Evolutionary conservation across 2,888 invertebrate species (phyloP), one percentile per base, ranked within the genome.

Genomic region (Candidula unifasciata): DNA sequence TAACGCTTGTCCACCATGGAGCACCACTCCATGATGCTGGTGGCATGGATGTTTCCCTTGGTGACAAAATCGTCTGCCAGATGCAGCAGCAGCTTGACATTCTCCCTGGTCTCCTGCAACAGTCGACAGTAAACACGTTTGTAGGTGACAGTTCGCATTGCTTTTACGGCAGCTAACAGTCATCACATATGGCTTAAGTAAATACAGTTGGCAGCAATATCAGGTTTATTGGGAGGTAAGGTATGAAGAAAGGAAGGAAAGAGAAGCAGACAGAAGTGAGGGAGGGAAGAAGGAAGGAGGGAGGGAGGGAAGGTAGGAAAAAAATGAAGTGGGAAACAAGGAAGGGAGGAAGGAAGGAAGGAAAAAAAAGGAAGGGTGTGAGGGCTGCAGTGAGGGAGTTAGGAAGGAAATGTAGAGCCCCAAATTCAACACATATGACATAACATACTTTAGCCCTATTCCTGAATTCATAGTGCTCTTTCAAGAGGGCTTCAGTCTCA

Each of bases 1-100:
- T 98, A 98, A 90, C 96, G 94, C 89, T 97, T 97, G 94, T 99
- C 98, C 3, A 99, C 98, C 71, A 97, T 97, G 1, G 97, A 97
- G 57, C 98, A 98, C 96, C 98, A 98, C 54, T 93, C 97, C 93
- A 97, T 97, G 92, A 99, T 98, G 90, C 97, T 96, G 89, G 96
- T 96, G 10, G 98, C 98, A 93, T 99, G 99, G 68, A 97, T 97
- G 93, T 99, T 98, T 0, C 98, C 98, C 94, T 98, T 98, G 93
- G 98, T 98, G 18, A 99, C 97, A 87, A 99, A 95, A 92, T 97
- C 98, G 93, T 99, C 98, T 0, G 98, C 98, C 85, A 99, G 95
- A 92, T 98, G 98, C 27, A 98, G 97, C 76, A 99, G 95, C 87
- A 99, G 94, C 90, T 98, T 97, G 68, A 99, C 99, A 86, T 97